phyloP scores from a whole-genome alignment of 2,797 vertebrate species.

The Xyrichtys novacula region DNA sequence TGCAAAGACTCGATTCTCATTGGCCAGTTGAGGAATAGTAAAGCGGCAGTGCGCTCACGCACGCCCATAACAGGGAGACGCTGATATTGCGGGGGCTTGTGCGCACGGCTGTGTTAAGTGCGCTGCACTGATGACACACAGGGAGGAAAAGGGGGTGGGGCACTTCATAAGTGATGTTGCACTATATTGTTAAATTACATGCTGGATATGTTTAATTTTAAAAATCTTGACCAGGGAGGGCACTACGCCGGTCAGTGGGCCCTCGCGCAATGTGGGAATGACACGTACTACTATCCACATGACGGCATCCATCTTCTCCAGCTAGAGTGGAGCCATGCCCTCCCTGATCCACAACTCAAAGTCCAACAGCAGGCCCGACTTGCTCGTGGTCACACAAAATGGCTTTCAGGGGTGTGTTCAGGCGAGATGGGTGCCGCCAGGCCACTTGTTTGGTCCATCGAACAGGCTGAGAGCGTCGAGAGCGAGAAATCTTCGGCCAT shows the following conservation, averaged over 20 bases:
- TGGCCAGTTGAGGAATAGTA: constrained; percentile 82
- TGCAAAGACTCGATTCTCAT: constrained; percentile 77
- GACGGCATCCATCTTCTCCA: constrained; percentile 80
- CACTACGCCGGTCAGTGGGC: constrained; percentile 20
- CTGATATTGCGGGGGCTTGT: constrained; percentile 67
- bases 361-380: constrained; percentile 66
- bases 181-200: constrained; percentile 61
- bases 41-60: constrained; percentile 75
- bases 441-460: constrained; percentile 31
- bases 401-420: constrained; percentile 9
- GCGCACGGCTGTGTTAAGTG: constrained; percentile 67
- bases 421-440: constrained; percentile 2
- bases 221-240: constrained; percentile 23
- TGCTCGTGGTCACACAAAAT: constrained; percentile 30
- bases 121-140: constrained; percentile 62
- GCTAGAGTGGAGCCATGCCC: constrained; percentile 65
- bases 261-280: constrained; percentile 66
- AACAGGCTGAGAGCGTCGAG: constrained; percentile 2
- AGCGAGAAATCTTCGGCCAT: constrained; percentile 31
- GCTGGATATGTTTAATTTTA: constrained; percentile 34
- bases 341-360: constrained; percentile 63
- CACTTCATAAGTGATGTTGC: constrained; percentile 75
- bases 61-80: constrained; percentile 71
- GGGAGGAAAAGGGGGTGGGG: constrained; percentile 65
- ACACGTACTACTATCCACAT: constrained; percentile 78